Conservation (phyloP, 2,113 vertebrate species). For the Pteruthius melanotis region DNA sequence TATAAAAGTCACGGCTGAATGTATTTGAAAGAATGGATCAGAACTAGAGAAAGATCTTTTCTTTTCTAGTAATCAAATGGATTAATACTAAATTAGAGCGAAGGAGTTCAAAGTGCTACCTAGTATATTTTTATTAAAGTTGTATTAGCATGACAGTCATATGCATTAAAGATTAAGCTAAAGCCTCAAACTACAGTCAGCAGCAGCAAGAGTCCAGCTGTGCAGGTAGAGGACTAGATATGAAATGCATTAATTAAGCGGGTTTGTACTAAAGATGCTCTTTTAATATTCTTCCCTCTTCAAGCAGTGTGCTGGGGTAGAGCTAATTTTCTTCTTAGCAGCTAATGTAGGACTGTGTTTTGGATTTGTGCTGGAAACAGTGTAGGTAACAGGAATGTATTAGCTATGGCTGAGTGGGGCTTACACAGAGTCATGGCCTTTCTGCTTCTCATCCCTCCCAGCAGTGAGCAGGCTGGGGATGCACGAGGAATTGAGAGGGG, state of each 20-base stretch:
- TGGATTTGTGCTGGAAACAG: background rate
- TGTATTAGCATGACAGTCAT: conserved; percentile 30
- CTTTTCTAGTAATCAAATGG: conserved; percentile 9
- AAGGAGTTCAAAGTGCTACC: conserved; percentile 37
- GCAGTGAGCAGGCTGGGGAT: background rate
- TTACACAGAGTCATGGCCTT: background rate
- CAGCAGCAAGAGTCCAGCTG: conserved; percentile 22
- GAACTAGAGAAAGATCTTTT: background rate
- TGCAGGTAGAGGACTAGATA: conserved; percentile 20
- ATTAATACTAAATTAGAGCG: conserved; percentile 13
- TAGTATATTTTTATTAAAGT: conserved; percentile 31
- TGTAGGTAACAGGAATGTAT: background rate
- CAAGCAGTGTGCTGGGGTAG: background rate
- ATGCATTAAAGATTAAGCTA: conserved; percentile 41
- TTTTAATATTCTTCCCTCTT: background rate
- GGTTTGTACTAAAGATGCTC: background rate
- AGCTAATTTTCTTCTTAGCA: background rate
- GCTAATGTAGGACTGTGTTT: background rate
- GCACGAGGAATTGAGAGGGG: background rate
- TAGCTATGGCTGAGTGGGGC: background rate
- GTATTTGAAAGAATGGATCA: conserved; percentile 41
- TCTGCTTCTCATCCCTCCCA: background rate
- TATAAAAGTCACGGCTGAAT: background rate
- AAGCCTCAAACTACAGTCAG: background rate
- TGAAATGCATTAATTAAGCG: background rate